phyloP scores from a whole-genome alignment of 2,888 invertebrate genomes.

The Calephelis perditalis region DNA sequence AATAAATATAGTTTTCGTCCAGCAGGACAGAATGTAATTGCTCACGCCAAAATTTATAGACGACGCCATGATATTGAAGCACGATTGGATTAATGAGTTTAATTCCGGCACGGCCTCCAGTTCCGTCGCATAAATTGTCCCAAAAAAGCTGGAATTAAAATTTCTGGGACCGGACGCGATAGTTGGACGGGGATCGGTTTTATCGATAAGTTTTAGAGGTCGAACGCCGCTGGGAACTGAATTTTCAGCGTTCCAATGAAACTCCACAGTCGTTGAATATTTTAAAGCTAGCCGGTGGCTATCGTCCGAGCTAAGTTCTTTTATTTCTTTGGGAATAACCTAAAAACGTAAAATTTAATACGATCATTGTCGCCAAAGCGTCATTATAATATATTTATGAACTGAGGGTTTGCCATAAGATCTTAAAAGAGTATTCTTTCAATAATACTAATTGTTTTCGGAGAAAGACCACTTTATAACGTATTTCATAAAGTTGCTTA shows the following conservation, averaged over 20 bases:
- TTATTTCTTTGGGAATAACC: too few species aligned
- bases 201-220: slow-evolving; percentile 11
- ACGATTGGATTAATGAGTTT: slow-evolving; percentile 51
- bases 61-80: slow-evolving; percentile 44
- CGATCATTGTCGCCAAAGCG: too few species aligned
- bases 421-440: too few species aligned
- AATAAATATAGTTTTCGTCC: slow-evolving; percentile 45
- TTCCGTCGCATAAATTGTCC: slow-evolving; percentile 28
- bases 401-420: too few species aligned
- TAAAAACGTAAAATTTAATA: too few species aligned
- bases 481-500: too few species aligned
- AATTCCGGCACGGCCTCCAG: slow-evolving; percentile 24
- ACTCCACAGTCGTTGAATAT: too few species aligned
- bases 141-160: slow-evolving; percentile 27
- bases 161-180: slow-evolving; percentile 23
- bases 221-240: slow-evolving; percentile 1
- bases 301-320: too few species aligned
- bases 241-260: neutral
- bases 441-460: too few species aligned
- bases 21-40: slow-evolving; percentile 41
- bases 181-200: slow-evolving; percentile 1
- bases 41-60: slow-evolving; percentile 47
- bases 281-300: too few species aligned
- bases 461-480: too few species aligned
- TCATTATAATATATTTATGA: too few species aligned